Conservation (phyloP, 1,140 invertebrate species). For the Muscidifurax raptorellus region DNA sequence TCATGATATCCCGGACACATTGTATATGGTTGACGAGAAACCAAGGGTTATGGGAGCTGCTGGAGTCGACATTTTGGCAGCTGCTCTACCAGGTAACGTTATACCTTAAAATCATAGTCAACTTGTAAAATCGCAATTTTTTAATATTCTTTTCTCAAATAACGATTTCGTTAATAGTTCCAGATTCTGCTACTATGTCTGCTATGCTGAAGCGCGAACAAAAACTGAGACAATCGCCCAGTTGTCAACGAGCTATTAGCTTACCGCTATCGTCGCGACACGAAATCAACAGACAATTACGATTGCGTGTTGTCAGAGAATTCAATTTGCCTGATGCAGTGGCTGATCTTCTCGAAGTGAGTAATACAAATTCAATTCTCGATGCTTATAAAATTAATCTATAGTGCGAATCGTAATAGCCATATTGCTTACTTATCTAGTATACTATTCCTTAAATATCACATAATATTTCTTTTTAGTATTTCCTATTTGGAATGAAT, state of each 20-base stretch:
- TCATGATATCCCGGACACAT: slow-evolving; percentile 91
- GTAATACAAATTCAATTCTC: slow-evolving; percentile 54
- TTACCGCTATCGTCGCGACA: slow-evolving; percentile 85
- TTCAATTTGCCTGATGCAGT: slow-evolving; percentile 95
- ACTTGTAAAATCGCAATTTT: neutral
- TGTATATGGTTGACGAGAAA: slow-evolving; percentile 93
- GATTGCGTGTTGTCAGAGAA: slow-evolving; percentile 92
- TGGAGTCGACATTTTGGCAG: slow-evolving; percentile 79
- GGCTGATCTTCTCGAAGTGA: slow-evolving; percentile 86
- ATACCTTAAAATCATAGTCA: neutral
- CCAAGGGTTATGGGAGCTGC: slow-evolving; percentile 78
- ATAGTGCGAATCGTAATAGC: neutral
- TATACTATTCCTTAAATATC: slow-evolving; percentile 6
- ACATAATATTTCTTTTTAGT: slow-evolving; percentile 18
- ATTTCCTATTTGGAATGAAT: slow-evolving; percentile 19
- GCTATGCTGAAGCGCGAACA: slow-evolving; percentile 91
- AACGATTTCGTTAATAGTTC: slow-evolving; percentile 75
- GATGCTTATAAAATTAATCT: slow-evolving; percentile 7
- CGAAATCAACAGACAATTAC: slow-evolving; percentile 86
- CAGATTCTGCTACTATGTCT: slow-evolving; percentile 84
- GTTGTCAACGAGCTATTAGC: slow-evolving; percentile 85
- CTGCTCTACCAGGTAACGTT: slow-evolving; percentile 77
- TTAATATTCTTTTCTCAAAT: slow-evolving; percentile 26
- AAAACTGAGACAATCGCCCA: slow-evolving; percentile 87
- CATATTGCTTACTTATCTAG: neutral